These are phyloP conservation scores for Dendroctonus valens DNA, from an alignment of 1,140 invertebrate genomes.

Conservation along the genomic window DNA sequence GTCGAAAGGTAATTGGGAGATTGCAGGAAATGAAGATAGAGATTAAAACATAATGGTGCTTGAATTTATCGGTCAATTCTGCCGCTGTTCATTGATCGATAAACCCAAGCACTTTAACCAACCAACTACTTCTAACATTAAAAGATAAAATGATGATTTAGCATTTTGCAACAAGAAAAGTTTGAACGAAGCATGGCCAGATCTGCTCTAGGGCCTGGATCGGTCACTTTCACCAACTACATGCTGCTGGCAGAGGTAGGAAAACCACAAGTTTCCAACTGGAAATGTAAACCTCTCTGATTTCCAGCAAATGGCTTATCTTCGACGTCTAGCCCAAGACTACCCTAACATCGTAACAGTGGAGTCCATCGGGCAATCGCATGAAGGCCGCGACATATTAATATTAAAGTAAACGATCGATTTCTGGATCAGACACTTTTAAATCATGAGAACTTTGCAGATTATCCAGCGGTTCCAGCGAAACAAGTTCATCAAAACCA, in stretches of 20 bases:
- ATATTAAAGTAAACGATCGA: conserved; percentile 24
- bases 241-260: conserved; percentile 23
- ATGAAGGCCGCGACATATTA: conserved; percentile 55
- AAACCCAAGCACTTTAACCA: too few relatives aligned
- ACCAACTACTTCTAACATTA: not conserved
- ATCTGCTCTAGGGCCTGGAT: conserved; percentile 51
- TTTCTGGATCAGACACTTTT: not conserved
- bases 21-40: too few relatives aligned
- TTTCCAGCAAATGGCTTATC: conserved; percentile 53
- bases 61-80: too few relatives aligned
- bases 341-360: conserved; percentile 53
- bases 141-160: not conserved
- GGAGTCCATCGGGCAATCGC: conserved; percentile 57
- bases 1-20: conserved; percentile 49
- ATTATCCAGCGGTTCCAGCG: conserved; percentile 31
- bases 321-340: conserved; percentile 49
- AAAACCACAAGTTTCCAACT: conserved; percentile 66
- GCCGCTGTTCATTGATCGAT: too few relatives aligned
- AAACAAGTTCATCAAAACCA: conserved; percentile 58
- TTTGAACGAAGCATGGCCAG: conserved; percentile 7
- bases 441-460: not conserved
- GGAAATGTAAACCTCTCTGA: conserved; percentile 51
- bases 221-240: conserved; percentile 17
- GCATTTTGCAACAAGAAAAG: conserved; percentile 22
- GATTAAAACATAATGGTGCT: too few relatives aligned